These are phyloP conservation scores for Aproaerema taeniolella DNA, from an alignment of 2,888 invertebrate species.

Conservation along the genomic window DNA sequence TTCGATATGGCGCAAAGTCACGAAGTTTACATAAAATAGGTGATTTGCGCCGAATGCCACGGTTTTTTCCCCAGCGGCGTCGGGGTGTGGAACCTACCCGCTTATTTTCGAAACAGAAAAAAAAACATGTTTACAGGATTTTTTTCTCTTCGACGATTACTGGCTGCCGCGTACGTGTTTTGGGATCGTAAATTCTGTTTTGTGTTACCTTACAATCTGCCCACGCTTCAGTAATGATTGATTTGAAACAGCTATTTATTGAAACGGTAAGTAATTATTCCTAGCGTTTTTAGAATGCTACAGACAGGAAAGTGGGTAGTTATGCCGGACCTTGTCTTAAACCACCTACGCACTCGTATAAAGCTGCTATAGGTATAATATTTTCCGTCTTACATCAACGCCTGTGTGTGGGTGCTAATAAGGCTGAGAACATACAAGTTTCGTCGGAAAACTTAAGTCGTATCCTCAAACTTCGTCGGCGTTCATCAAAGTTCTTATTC, in stretches of 20 bases:
- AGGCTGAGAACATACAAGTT: conserved; percentile 3
- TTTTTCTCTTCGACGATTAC: conserved; percentile 42
- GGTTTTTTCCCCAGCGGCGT: conserved; percentile 48
- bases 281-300: neutral
- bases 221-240: conserved; percentile 35
- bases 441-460: conserved; percentile 43
- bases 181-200: conserved; percentile 54
- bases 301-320: too few species aligned
- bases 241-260: conserved; percentile 32
- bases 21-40: conserved; percentile 77
- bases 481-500: conserved; percentile 51
- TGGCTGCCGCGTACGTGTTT: conserved; percentile 32
- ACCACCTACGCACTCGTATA: too few species aligned
- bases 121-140: conserved; percentile 70
- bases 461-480: conserved; percentile 36
- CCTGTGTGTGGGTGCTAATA: conserved; percentile 5
- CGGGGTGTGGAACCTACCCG: conserved; percentile 46
- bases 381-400: neutral
- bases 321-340: too few species aligned
- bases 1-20: conserved; percentile 73
- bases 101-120: conserved; percentile 47
- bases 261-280: neutral
- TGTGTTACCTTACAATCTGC: conserved; percentile 52
- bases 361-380: neutral
- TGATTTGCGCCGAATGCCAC: conserved; percentile 68